These are phyloP conservation scores for Ernsta delagoae DNA, from an alignment of 2,888 invertebrate species.

Conservation along the genomic window DNA sequence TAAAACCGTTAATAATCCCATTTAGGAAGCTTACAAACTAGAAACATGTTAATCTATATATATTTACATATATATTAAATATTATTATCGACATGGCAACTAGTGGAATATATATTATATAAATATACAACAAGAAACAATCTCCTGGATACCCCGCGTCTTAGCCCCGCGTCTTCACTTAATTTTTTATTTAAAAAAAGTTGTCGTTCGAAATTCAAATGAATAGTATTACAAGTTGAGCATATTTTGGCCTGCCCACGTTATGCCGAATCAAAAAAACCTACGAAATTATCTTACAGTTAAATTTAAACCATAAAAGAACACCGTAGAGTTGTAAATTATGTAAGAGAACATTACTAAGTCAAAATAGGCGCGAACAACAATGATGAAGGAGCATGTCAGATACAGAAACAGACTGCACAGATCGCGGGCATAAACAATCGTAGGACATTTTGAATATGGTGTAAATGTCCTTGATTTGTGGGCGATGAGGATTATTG, in stretches of 20 bases:
- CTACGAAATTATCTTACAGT: not conserved
- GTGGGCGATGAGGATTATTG: conserved; percentile 26
- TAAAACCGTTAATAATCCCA: conserved; percentile 25
- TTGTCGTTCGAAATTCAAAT: not conserved
- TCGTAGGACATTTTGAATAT: conserved; percentile 51
- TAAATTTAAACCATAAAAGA: not conserved
- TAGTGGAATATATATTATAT: too few relatives aligned
- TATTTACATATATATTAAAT: too few relatives aligned
- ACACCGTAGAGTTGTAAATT: not conserved
- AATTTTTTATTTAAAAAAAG: too few relatives aligned
- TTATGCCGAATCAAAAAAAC: too few relatives aligned
- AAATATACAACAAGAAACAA: too few relatives aligned
- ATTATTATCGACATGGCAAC: too few relatives aligned
- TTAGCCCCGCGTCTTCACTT: too few relatives aligned
- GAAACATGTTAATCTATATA: not conserved
- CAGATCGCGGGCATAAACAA: conserved; percentile 52
- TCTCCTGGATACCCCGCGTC: too few relatives aligned
- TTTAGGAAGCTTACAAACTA: conserved; percentile 13
- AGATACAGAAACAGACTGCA: conserved; percentile 60
- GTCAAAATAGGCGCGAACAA: conserved; percentile 47
- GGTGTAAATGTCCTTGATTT: conserved; percentile 37
- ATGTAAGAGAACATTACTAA: conserved; percentile 2
- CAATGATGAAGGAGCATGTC: conserved; percentile 65
- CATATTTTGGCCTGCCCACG: too few relatives aligned
- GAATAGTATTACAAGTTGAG: too few relatives aligned